Percentiles rank a stretch among this genome's conserved stretches.
Conservation (phyloP, 2,113 vertebrate genomes). For the Murina feae region DNA sequence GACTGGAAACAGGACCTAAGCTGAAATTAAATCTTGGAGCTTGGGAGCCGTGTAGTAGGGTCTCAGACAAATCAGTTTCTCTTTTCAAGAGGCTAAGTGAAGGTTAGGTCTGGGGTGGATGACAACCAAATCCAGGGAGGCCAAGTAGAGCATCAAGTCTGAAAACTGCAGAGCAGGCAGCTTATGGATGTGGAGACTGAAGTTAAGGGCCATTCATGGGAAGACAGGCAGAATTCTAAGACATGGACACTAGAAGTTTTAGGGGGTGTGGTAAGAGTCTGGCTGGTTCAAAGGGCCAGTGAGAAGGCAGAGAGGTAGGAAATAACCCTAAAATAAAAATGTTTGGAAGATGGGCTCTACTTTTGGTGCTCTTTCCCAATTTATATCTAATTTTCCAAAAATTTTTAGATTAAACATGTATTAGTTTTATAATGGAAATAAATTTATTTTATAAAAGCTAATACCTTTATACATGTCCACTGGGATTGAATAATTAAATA, state of each 20-base stretch:
- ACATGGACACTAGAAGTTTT: not conserved
- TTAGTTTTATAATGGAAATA: not conserved
- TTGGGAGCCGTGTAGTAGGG: not conserved
- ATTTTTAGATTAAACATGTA: not conserved
- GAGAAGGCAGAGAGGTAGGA: not conserved
- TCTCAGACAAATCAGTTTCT: not conserved
- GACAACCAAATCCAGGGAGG: not conserved
- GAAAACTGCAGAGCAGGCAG: not conserved
- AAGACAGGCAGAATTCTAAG: not conserved
- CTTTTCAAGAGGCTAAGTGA: not conserved
- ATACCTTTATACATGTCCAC: not conserved
- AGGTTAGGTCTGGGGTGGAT: not conserved
- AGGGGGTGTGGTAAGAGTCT: not conserved
- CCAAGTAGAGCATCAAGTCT: not conserved
- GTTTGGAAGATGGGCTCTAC: not conserved
- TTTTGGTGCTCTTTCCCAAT: not conserved
- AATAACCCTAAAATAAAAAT: not conserved
- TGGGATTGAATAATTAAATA: slow-evolving; percentile 5
- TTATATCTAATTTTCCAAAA: not conserved
- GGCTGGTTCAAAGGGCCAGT: not conserved
- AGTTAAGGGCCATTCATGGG: not conserved
- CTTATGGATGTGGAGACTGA: not conserved
- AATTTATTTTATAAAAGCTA: not conserved
- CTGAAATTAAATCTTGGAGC: not conserved
- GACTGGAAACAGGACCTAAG: not conserved